Conservation (phyloP, 2,113 vertebrate genomes). For the Okapia johnstoni region DNA sequence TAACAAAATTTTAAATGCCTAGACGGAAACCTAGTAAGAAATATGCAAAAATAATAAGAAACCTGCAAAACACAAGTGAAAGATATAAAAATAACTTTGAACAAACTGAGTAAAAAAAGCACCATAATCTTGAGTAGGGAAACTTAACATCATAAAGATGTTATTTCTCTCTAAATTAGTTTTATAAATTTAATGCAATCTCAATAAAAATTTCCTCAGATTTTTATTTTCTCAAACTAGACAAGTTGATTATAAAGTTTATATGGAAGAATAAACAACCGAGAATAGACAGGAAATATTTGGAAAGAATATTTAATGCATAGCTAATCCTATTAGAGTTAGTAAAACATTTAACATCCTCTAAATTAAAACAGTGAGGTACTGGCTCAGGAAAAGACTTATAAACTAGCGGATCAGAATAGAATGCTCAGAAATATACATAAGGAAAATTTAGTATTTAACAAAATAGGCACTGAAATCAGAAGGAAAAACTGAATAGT, state of each 20-base stretch:
- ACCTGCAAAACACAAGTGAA: background rate
- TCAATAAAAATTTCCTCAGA: background rate
- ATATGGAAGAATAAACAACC: slow-evolving; percentile 9
- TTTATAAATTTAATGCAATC: slow-evolving; percentile 4
- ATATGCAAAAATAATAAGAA: background rate
- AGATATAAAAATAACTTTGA: slow-evolving; percentile 14
- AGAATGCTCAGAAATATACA: background rate
- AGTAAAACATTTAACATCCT: background rate
- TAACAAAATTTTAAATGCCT: background rate
- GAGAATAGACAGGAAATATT: slow-evolving; percentile 5
- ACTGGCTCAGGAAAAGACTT: background rate
- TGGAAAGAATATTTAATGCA: background rate
- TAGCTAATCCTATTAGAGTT: slow-evolving; percentile 5
- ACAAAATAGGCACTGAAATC: background rate
- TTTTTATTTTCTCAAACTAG: background rate
- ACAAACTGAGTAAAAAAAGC: background rate
- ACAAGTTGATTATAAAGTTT: slow-evolving; percentile 29
- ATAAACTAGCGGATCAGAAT: background rate
- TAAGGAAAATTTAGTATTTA: background rate
- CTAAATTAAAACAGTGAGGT: background rate
- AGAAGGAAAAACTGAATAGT: background rate
- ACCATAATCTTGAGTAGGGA: background rate
- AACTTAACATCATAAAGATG: background rate
- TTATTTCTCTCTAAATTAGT: background rate
- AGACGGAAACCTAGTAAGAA: background rate